A percentile compares a stretch with the other conserved stretches of the same genome.
These are phyloP conservation scores for Cremastobaeus sp. DNA, from an alignment of 2,888 invertebrate genomes.

Conservation along the genomic window DNA sequence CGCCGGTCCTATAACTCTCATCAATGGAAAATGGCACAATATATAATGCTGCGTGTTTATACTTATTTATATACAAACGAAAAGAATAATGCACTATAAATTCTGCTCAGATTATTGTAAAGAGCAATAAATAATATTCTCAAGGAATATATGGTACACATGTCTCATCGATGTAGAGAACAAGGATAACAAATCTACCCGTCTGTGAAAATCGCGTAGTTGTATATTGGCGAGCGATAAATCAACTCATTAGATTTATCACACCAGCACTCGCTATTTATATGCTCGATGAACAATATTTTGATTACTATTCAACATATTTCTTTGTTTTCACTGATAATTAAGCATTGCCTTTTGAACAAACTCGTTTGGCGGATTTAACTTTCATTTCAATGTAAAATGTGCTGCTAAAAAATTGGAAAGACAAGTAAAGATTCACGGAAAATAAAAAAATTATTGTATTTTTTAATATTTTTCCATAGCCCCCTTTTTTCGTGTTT, in stretches of 20 bases:
- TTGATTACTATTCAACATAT: background rate
- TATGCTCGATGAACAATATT: no score
- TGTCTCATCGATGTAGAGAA: slow-evolving; percentile 44
- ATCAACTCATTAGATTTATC: slow-evolving; percentile 40
- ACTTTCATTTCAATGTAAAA: no score
- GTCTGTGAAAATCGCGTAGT: slow-evolving; percentile 29
- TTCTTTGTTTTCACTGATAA: background rate
- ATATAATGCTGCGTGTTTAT: slow-evolving; percentile 24
- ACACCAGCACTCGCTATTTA: slow-evolving; percentile 15
- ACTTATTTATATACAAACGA: slow-evolving; percentile 7
- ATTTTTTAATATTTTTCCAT: no score
- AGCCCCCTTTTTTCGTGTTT: no score
- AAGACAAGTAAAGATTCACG: no score
- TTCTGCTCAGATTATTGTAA: slow-evolving; percentile 31
- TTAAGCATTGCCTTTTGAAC: no score
- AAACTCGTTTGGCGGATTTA: no score
- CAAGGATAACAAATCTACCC: slow-evolving; percentile 50
- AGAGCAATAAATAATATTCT: slow-evolving; percentile 35
- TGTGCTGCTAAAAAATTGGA: no score
- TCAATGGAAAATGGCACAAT: slow-evolving; percentile 5
- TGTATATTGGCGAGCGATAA: slow-evolving; percentile 32
- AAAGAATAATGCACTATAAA: slow-evolving; percentile 46
- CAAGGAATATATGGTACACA: slow-evolving; percentile 39
- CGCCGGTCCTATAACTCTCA: no score
- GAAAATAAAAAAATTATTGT: no score